phyloP scores from a whole-genome alignment of 1,140 invertebrate species.

The Drosophila tani region DNA sequence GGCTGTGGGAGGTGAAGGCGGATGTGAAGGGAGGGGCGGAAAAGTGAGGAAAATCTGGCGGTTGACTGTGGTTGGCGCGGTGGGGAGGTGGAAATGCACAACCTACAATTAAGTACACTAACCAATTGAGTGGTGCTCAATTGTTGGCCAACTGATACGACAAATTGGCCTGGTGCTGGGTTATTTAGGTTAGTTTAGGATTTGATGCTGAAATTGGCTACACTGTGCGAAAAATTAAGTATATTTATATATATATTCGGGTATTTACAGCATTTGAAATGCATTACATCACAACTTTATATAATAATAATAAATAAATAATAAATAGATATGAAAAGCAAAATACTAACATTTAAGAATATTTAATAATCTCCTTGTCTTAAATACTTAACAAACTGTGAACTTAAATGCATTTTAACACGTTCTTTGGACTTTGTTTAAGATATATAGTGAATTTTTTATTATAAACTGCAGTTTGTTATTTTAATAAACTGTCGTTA shows the following conservation, averaged over 20 bases:
- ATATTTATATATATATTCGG: background rate
- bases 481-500: background rate
- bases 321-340: no score
- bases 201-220: conserved; percentile 1
- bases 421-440: no score
- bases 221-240: background rate
- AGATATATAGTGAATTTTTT: no score
- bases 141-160: conserved; percentile 31
- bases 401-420: no score
- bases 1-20: background rate
- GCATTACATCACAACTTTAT: no score
- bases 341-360: no score
- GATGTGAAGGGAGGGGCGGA: background rate
- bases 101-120: conserved; percentile 44
- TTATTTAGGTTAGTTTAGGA: conserved; percentile 14
- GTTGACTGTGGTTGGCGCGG: background rate
- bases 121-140: conserved; percentile 44
- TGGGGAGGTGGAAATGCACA: conserved; percentile 19
- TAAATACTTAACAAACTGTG: no score
- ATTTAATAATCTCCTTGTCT: no score
- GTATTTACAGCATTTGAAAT: background rate
- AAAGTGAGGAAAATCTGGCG: background rate
- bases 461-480: background rate
- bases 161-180: conserved; percentile 21
- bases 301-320: no score